phyloP scores from a whole-genome alignment of 2,797 vertebrate species.

The Esox masquinongy region DNA sequence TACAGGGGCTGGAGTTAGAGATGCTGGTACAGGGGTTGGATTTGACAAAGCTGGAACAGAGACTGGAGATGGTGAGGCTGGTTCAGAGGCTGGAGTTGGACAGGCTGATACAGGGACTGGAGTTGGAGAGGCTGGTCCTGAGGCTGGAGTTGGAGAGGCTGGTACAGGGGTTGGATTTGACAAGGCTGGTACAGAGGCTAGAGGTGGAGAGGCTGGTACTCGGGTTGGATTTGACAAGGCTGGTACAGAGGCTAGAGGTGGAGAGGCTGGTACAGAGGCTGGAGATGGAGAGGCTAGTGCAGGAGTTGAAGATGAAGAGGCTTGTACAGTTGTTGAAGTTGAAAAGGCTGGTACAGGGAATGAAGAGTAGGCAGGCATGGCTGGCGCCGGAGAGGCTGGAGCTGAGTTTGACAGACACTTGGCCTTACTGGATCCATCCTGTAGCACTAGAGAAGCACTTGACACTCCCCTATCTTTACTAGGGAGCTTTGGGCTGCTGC shows the following conservation, averaged over 20 bases:
- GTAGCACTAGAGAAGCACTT: conserved; percentile 72
- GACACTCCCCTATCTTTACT: conserved; percentile 79
- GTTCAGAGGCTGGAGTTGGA: neutral
- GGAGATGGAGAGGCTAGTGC: neutral
- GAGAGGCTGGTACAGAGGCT: neutral
- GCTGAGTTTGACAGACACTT: conserved; percentile 41
- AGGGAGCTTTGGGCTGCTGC: conserved; percentile 62
- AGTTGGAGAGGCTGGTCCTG: neutral
- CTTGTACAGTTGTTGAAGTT: too few species aligned
- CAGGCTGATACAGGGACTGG: too few species aligned
- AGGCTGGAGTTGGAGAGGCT: neutral
- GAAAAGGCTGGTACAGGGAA: conserved; percentile 10
- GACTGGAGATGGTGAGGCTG: too few species aligned
- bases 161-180: neutral
- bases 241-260: too few species aligned
- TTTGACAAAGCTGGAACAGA: neutral
- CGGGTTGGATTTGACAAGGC: too few species aligned
- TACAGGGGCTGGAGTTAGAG: neutral
- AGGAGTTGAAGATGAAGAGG: neutral
- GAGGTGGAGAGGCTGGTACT: too few species aligned
- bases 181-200: too few species aligned
- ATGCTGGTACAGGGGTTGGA: neutral
- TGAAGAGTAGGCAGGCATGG: conserved; percentile 31
- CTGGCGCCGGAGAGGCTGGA: conserved; percentile 14
- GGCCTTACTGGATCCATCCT: conserved; percentile 60